Conservation (phyloP, 2,888 invertebrate species). For the Stenichneumon culpator region DNA sequence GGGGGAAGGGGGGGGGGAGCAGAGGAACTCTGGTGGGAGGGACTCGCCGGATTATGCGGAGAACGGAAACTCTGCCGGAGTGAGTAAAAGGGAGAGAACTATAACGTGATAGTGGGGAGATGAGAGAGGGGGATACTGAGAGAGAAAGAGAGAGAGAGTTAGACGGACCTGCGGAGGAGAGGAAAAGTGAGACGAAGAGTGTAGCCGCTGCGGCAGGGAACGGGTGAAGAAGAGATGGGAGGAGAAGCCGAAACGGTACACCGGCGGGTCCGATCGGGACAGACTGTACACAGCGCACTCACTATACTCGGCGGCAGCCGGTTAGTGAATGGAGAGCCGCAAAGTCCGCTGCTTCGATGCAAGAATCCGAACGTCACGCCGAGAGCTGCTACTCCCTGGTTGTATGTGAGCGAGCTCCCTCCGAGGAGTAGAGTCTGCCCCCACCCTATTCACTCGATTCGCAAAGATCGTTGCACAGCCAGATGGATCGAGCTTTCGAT, state of each 20-base stretch:
- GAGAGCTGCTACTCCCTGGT: not conserved
- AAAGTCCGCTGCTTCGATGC: constrained; percentile 68
- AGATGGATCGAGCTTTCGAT: no score
- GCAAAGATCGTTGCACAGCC: no score
- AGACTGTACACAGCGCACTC: constrained; percentile 63
- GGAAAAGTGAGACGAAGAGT: constrained; percentile 34
- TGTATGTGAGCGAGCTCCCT: not conserved
- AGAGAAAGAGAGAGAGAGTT: constrained; percentile 22
- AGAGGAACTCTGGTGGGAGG: constrained; percentile 56
- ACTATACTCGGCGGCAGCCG: constrained; percentile 70
- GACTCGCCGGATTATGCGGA: constrained; percentile 36
- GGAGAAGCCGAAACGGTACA: constrained; percentile 69
- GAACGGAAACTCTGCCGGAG: constrained; percentile 42
- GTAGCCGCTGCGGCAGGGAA: not conserved
- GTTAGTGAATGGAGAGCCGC: constrained; percentile 81
- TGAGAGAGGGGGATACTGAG: not conserved
- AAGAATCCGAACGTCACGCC: constrained; percentile 72
- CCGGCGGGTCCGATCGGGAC: constrained; percentile 57
- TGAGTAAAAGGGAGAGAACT: constrained; percentile 19
- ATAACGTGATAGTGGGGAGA: constrained; percentile 5
- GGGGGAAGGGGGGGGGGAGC: not conserved
- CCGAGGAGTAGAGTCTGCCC: not conserved
- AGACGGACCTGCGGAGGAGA: constrained; percentile 7
- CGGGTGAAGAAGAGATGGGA: constrained; percentile 46
- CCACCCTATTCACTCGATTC: not conserved